Base-by-base conservation (phyloP, 2,797 vertebrate genomes). In the Muraenolepis orangiensis region DNA sequence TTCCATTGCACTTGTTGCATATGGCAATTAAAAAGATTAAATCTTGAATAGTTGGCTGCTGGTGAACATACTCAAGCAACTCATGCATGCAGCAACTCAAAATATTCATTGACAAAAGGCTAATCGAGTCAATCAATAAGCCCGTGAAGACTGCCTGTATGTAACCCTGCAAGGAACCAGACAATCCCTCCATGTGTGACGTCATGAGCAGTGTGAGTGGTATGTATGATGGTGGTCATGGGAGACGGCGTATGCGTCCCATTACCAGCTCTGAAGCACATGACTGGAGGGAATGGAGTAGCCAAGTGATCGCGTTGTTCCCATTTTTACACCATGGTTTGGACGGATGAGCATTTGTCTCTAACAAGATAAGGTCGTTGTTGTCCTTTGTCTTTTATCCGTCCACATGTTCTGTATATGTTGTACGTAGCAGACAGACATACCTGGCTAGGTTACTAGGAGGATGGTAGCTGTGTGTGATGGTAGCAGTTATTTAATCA, bases 201-300 rank as follows among this genome's bases (percentile, higher is more conserved):
- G 67, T 69, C 64, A 46, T 34, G 70, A 30, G 18, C 8, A 3
- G 30, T 28, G 70, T 64, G 61, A 74, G 66, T 32, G 38, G 70
- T 76, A 57, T 51, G 81, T 36, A 30, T 72, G 74, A 78, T 74
- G 82, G 80, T 79, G 38, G 91, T 92, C 92, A 93, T 85, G 90
- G 78, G 91, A 89, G 78, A 72, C 10, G 23, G 87, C 84, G 73
- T 85, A 87, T 23, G 90, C 78, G 77, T 84, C 82, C 16, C 81
- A 91, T 93, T 91, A 93, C 81, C 76, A 72, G 71, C 79, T 66
- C 72, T 75, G 72, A 80, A 79, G 69, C 90, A 87, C 91, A 86
- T 93, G 91, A 94, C 80, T 32, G 71, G 72, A 61, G 31, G 51
- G 51, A 40, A 72, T 72, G 66, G 73, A 83, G 81, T 66, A 40